A percentile compares a stretch with the other conserved stretches of the same genome.
Conservation (phyloP, 2,888 invertebrate genomes). For the Lasioglossum leucozonium region DNA sequence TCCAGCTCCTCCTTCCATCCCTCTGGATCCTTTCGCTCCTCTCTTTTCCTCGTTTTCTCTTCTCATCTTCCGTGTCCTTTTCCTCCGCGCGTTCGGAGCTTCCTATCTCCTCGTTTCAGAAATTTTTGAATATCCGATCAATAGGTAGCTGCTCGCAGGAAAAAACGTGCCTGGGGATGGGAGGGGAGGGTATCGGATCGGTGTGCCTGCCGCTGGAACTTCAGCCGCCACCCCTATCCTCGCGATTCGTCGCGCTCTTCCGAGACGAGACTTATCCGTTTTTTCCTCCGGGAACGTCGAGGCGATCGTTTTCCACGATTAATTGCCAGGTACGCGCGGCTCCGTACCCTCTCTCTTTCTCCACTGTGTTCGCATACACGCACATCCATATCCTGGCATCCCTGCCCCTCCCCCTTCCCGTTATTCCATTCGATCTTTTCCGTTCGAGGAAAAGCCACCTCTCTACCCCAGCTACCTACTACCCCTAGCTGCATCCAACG, state of each 20-base stretch:
- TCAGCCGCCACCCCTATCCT: constrained; percentile 58
- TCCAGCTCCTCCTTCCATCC: neutral
- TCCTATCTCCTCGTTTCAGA: constrained; percentile 74
- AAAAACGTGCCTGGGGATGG: constrained; percentile 59
- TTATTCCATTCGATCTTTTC: constrained; percentile 17
- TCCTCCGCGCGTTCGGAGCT: constrained; percentile 61
- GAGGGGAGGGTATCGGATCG: constrained; percentile 73
- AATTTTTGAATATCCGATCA: constrained; percentile 84
- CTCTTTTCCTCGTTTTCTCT: constrained; percentile 34
- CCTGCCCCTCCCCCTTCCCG: neutral
- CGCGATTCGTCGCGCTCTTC: constrained; percentile 61
- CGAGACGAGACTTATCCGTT: constrained; percentile 65
- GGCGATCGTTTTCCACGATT: constrained; percentile 43
- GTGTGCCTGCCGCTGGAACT: constrained; percentile 58
- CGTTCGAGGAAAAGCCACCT: neutral
- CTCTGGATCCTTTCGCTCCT: neutral
- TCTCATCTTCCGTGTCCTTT: constrained; percentile 56
- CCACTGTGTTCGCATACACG: neutral
- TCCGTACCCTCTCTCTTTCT: neutral
- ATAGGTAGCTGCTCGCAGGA: constrained; percentile 77
- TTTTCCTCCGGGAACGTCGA: constrained; percentile 50
- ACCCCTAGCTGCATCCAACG: constrained; percentile 8
- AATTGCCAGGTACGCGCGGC: constrained; percentile 42
- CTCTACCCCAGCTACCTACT: neutral
- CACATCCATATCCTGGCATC: neutral